A percentile compares a stretch with the other conserved stretches of the same genome.
These are phyloP conservation scores for Irena cyanogastra DNA, from an alignment of 2,113 vertebrate genomes.

Conservation along the genomic window DNA sequence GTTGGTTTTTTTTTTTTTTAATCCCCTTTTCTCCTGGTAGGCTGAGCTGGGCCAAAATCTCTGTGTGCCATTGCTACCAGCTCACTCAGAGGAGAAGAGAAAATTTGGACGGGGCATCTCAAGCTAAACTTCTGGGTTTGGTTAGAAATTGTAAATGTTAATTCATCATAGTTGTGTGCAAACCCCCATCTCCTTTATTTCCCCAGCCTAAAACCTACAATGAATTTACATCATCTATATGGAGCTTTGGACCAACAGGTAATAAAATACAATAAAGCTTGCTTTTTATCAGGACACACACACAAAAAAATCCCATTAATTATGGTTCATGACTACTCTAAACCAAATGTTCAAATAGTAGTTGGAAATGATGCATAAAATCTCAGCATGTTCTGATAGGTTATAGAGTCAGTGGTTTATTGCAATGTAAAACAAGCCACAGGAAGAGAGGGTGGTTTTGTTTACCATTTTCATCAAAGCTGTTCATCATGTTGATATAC, in stretches of 20 bases:
- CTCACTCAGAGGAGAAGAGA: background rate
- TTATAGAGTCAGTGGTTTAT: conserved; percentile 57
- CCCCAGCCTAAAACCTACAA: background rate
- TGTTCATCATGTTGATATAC: conserved; percentile 48
- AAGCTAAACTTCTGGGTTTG: background rate
- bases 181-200: background rate
- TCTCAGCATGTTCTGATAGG: conserved; percentile 60
- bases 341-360: conserved; percentile 59
- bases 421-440: conserved; percentile 49
- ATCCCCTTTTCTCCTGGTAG: conserved; percentile 39
- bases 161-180: background rate
- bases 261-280: conserved; percentile 30
- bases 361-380: conserved; percentile 36
- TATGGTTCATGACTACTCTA: conserved; percentile 55
- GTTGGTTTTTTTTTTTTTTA: background rate
- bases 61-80: conserved; percentile 9
- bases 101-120: background rate
- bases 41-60: conserved; percentile 50
- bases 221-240: conserved; percentile 11
- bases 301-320: conserved; percentile 37
- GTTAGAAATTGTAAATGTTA: conserved; percentile 6
- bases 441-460: conserved; percentile 52
- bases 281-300: conserved; percentile 36
- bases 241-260: conserved; percentile 41
- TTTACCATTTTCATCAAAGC: conserved; percentile 47